A percentile compares a stretch with the other conserved stretches of the same genome.
Conservation (phyloP, 2,797 vertebrate genomes). For the Eurystomus glaucurus region DNA sequence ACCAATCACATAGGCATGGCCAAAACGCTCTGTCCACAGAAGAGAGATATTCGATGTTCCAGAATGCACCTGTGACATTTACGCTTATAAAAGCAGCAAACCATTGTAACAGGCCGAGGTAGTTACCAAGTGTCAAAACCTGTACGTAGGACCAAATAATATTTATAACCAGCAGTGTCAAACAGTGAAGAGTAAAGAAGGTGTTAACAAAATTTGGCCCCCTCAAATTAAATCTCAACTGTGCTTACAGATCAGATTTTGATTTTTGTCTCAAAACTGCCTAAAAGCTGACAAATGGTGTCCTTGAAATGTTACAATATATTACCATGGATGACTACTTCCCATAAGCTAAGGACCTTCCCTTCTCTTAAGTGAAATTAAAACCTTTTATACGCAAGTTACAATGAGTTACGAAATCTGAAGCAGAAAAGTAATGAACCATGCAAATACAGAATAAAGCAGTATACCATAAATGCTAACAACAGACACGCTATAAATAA, state of each 20-base stretch:
- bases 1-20: not conserved
- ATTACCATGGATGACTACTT: slow-evolving; percentile 6
- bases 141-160: not conserved
- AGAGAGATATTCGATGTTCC: not conserved
- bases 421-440: slow-evolving; percentile 50
- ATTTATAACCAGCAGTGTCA: not conserved
- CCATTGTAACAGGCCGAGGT: not conserved
- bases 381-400: slow-evolving; percentile 45
- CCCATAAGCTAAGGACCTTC: not conserved
- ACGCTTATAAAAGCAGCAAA: not conserved
- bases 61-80: not conserved
- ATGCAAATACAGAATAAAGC: slow-evolving; percentile 53
- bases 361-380: slow-evolving; percentile 38
- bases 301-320: slow-evolving; percentile 24
- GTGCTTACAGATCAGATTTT: not conserved
- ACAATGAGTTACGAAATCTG: slow-evolving; percentile 33
- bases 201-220: not conserved
- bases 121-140: not conserved
- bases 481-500: slow-evolving; percentile 60
- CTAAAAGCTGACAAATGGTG: not conserved
- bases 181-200: not conserved
- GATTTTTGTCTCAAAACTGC: not conserved
- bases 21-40: not conserved
- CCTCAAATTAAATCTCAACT: not conserved
- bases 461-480: slow-evolving; percentile 31